A percentile compares a stretch with the other conserved stretches of the same genome.
Evolutionary conservation across 2,797 vertebrate genomes (phyloP).

Genomic region (Novumbra hubbsi): DNA sequence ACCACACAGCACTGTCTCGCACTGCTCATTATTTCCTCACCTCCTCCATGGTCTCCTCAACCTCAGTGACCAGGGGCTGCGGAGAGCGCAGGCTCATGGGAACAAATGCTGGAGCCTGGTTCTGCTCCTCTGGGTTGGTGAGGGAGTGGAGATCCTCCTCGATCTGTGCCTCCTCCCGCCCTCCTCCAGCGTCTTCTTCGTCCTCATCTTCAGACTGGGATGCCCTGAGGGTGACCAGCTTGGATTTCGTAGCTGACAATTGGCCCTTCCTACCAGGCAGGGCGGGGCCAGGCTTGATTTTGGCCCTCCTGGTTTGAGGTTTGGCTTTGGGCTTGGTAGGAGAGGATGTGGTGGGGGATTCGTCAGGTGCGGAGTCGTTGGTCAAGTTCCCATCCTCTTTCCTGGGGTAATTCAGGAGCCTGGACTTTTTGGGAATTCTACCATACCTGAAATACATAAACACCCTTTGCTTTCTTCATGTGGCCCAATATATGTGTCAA

Average conservation of each 20-base stretch:
- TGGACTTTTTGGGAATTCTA: conserved; percentile 70
- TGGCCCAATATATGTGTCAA: too few relatives aligned
- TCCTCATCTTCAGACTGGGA: conserved; percentile 74
- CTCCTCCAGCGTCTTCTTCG: conserved; percentile 73
- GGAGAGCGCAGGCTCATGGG: conserved; percentile 83
- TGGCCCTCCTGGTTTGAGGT: conserved; percentile 58
- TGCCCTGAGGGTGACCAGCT: conserved; percentile 83
- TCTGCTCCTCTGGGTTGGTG: conserved; percentile 74
- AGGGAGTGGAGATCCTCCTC: conserved; percentile 61
- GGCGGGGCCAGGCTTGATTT: conserved; percentile 41
- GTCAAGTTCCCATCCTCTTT: conserved; percentile 52
- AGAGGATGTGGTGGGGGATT: conserved; percentile 24
- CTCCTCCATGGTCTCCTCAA: conserved; percentile 92
- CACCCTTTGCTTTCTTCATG: background rate
- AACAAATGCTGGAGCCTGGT: conserved; percentile 82
- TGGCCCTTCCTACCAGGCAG: conserved; percentile 58
- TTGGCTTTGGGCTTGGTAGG: conserved; percentile 38
- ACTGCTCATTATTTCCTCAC: conserved; percentile 58
- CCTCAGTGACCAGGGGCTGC: conserved; percentile 71
- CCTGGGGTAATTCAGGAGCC: conserved; percentile 61
- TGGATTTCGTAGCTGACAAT: conserved; percentile 70
- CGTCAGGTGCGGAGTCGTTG: conserved; percentile 15
- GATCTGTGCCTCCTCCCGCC: conserved; percentile 48
- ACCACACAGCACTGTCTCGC: background rate
- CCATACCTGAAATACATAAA: conserved; percentile 65